phyloP scores from a whole-genome alignment of 2,888 invertebrate species.

The Euproctis similis region DNA sequence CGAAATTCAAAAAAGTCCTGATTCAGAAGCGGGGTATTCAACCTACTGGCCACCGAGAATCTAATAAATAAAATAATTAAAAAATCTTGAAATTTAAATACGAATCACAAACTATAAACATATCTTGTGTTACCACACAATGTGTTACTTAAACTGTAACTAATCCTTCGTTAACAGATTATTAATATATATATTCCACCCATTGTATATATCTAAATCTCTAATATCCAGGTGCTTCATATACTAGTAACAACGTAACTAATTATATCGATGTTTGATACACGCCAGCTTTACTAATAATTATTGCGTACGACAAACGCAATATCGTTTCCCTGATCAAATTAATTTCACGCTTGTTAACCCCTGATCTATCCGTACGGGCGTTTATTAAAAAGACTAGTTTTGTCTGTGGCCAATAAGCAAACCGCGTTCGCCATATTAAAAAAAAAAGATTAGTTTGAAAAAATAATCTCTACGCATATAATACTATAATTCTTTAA shows the following conservation, averaged over 20 bases:
- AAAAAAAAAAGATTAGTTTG: too few relatives aligned
- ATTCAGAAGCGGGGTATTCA: too few relatives aligned
- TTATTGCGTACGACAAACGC: conserved; percentile 42
- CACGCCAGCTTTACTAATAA: conserved; percentile 36
- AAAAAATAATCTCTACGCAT: neutral
- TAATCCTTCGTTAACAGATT: conserved; percentile 7
- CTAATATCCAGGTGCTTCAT: conserved; percentile 29
- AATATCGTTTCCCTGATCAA: conserved; percentile 34
- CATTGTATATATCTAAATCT: conserved; percentile 2
- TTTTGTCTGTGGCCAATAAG: too few relatives aligned
- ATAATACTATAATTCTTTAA: conserved; percentile 8
- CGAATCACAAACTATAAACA: too few relatives aligned
- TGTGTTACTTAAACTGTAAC: neutral
- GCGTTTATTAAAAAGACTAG: conserved; percentile 45
- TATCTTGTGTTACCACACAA: too few relatives aligned
- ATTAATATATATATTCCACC: neutral
- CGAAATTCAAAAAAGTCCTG: too few relatives aligned
- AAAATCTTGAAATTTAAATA: too few relatives aligned
- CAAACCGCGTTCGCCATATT: too few relatives aligned
- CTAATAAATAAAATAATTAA: too few relatives aligned
- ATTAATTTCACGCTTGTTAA: conserved; percentile 48
- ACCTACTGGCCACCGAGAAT: too few relatives aligned
- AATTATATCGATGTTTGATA: conserved; percentile 41
- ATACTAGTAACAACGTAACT: conserved; percentile 25
- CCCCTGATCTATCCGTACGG: conserved; percentile 31